Conservation (phyloP, 2,113 vertebrate genomes). For the Oceanites oceanicus region DNA sequence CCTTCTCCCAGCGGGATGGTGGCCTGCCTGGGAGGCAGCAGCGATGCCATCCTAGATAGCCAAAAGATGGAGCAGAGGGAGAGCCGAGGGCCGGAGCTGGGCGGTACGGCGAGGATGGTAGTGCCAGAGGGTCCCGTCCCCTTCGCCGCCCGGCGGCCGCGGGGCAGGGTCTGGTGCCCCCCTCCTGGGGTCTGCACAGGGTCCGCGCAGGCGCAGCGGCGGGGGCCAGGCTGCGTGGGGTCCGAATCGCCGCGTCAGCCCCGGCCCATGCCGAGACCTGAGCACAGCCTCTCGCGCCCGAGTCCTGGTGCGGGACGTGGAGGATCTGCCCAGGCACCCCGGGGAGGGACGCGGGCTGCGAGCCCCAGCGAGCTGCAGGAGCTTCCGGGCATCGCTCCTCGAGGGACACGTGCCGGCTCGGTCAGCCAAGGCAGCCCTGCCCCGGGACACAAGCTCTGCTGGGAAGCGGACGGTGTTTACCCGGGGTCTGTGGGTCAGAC, state of each 20-base stretch:
- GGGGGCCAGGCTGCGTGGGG: neutral
- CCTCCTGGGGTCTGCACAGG: neutral
- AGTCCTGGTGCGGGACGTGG: neutral
- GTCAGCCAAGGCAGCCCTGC: neutral
- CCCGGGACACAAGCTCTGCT: neutral
- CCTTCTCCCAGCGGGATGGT: neutral
- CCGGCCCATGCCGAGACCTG: fast-evolving
- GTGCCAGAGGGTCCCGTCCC: fast-evolving
- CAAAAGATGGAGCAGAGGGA: fast-evolving
- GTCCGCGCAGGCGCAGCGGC: fast-evolving
- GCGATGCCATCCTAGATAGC: fast-evolving
- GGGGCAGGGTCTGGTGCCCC: neutral
- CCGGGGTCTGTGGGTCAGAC: fast-evolving
- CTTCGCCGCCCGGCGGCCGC: fast-evolving
- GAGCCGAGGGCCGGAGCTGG: neutral
- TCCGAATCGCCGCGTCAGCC: fast-evolving
- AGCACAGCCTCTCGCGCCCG: fast-evolving
- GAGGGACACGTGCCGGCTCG: neutral
- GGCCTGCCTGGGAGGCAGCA: neutral
- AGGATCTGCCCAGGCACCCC: neutral
- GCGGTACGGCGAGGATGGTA: fast-evolving
- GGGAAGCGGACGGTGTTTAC: neutral
- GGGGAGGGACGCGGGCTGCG: fast-evolving
- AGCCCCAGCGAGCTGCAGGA: neutral
- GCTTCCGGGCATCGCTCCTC: neutral